Conservation (phyloP, 2,888 invertebrate species). For the Galerucella nymphaeae region DNA sequence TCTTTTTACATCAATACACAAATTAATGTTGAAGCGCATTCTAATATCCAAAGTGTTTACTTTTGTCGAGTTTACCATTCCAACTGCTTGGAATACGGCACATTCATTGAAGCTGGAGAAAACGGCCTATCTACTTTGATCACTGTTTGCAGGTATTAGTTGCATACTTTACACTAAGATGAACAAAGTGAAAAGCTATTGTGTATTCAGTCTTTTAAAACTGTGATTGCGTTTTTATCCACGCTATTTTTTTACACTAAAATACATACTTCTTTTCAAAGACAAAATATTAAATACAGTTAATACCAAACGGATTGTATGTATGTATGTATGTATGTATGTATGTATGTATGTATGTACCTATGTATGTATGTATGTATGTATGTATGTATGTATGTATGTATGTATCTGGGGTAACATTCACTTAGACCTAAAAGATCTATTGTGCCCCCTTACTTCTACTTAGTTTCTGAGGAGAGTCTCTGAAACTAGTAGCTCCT, state of each 20-base stretch:
- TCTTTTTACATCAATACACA: constrained; percentile 29
- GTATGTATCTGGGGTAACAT: too few species aligned
- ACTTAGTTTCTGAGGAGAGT: too few species aligned
- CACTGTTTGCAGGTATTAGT: constrained; percentile 32
- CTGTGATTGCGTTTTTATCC: constrained; percentile 36
- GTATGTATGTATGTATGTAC: too few species aligned
- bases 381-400: too few species aligned
- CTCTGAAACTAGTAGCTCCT: too few species aligned
- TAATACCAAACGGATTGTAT: too few species aligned
- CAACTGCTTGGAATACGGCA: constrained; percentile 20
- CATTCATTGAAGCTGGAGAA: constrained; percentile 27
- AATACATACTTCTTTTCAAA: neutral
- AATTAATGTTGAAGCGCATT: constrained; percentile 34
- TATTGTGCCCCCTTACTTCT: too few species aligned
- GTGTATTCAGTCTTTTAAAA: constrained; percentile 34
- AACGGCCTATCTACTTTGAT: constrained; percentile 35
- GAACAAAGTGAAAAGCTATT: constrained; percentile 37
- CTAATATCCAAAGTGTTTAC: constrained; percentile 39
- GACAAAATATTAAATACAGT: neutral
- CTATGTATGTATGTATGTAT: too few species aligned
- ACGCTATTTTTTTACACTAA: constrained; percentile 20
- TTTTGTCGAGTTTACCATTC: constrained; percentile 26
- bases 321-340: too few species aligned
- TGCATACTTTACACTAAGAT: constrained; percentile 29
- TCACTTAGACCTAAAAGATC: too few species aligned